These are phyloP conservation scores for Enoplosus armatus DNA, from an alignment of 2,797 vertebrate species.

Conservation along the genomic window DNA sequence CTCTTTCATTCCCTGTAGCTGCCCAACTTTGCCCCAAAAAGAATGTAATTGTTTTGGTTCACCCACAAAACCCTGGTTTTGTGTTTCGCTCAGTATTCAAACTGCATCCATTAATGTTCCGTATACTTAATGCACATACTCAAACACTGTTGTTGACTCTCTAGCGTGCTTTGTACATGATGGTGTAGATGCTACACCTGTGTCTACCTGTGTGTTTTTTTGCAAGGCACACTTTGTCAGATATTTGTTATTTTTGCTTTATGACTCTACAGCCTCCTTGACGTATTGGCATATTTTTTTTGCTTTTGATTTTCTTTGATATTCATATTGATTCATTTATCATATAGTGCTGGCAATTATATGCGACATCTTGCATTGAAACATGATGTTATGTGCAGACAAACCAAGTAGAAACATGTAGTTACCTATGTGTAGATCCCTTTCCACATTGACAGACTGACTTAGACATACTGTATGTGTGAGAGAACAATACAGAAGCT, in stretches of 20 bases:
- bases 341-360: neutral
- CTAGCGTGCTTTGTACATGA: neutral
- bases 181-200: too few relatives aligned
- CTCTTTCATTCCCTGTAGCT: neutral
- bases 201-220: too few relatives aligned
- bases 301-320: too few relatives aligned
- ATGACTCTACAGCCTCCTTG: neutral
- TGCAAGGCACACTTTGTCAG: neutral
- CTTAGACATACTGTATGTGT: neutral
- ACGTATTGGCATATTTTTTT: neutral
- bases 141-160: neutral
- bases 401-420: neutral
- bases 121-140: neutral
- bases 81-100: neutral
- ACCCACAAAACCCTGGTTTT: neutral
- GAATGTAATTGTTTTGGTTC: neutral
- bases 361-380: neutral
- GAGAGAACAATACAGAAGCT: slow-evolving; percentile 1
- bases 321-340: neutral
- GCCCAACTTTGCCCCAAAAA: neutral
- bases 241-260: neutral
- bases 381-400: neutral
- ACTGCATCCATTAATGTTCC: neutral
- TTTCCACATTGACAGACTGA: neutral
- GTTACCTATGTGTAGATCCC: neutral